phyloP scores from a whole-genome alignment of 2,888 invertebrate species.

The Xestia xanthographa region DNA sequence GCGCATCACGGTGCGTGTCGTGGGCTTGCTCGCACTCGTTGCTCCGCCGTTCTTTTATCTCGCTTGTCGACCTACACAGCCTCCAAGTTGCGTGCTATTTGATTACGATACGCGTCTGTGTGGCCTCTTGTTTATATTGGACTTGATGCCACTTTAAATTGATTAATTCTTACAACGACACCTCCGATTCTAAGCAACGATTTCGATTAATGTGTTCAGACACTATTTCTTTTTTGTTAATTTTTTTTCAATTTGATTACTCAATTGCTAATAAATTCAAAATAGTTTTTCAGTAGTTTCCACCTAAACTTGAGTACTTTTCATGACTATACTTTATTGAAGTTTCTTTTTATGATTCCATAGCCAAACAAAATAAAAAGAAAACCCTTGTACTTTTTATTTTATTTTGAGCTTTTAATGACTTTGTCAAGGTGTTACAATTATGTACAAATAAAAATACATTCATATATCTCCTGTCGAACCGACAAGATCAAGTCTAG shows the following conservation, averaged over 20 bases:
- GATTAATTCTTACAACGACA: conserved; percentile 86
- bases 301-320: neutral
- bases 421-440: neutral
- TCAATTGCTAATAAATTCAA: neutral
- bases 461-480: neutral
- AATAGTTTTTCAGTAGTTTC: neutral
- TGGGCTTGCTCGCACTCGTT: conserved; percentile 77
- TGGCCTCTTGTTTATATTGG: conserved; percentile 88
- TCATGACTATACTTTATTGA: neutral
- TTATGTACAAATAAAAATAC: neutral
- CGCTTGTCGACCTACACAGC: conserved; percentile 78
- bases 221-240: conserved; percentile 2
- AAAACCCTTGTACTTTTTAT: neutral
- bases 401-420: neutral
- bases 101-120: conserved; percentile 85
- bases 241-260: neutral
- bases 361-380: neutral
- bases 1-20: conserved; percentile 80
- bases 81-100: conserved; percentile 86
- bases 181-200: conserved; percentile 78
- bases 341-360: neutral
- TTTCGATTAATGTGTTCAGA: conserved; percentile 64
- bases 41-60: conserved; percentile 57
- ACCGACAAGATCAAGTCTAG: neutral
- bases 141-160: conserved; percentile 88